These are phyloP conservation scores for Microplitis mediator DNA, from an alignment of 1,140 invertebrate genomes.

Conservation along the genomic window DNA sequence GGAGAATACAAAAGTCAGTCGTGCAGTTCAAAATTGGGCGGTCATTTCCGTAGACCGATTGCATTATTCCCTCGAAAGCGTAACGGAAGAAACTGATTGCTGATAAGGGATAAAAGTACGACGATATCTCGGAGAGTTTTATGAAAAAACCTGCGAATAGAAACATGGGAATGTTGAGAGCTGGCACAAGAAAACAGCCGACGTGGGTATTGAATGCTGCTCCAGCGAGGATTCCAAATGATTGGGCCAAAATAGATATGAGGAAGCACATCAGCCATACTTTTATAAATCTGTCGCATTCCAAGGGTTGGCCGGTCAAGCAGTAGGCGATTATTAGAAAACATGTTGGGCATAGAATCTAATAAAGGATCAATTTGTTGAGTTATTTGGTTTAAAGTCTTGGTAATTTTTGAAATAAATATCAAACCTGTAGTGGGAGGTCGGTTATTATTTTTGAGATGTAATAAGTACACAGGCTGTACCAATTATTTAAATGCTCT, in stretches of 20 bases:
- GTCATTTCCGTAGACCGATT: constrained; percentile 75
- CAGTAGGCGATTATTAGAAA: constrained; percentile 80
- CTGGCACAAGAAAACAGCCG: constrained; percentile 81
- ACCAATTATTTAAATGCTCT: constrained; percentile 91
- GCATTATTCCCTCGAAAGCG: constrained; percentile 77
- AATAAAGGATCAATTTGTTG: constrained; percentile 36
- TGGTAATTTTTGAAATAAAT: constrained; percentile 22
- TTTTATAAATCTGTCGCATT: constrained; percentile 69
- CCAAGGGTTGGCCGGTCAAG: constrained; percentile 80
- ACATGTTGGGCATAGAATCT: constrained; percentile 75
- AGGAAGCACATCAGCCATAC: constrained; percentile 74
- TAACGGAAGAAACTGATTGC: constrained; percentile 80
- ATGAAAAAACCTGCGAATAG: constrained; percentile 87
- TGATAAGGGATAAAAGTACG: constrained; percentile 73
- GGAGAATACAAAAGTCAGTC: constrained; percentile 43
- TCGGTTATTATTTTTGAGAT: constrained; percentile 85
- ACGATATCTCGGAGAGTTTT: constrained; percentile 75
- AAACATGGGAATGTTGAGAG: constrained; percentile 81
- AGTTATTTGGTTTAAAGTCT: constrained; percentile 2
- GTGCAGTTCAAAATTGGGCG: constrained; percentile 66
- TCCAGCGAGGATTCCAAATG: constrained; percentile 77
- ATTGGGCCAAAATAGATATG: constrained; percentile 78
- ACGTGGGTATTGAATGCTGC: constrained; percentile 73
- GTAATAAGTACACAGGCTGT: constrained; percentile 82
- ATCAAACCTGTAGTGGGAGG: constrained; percentile 79